phyloP scores from a whole-genome alignment of 2,797 vertebrate species.

The Mus caroli region DNA sequence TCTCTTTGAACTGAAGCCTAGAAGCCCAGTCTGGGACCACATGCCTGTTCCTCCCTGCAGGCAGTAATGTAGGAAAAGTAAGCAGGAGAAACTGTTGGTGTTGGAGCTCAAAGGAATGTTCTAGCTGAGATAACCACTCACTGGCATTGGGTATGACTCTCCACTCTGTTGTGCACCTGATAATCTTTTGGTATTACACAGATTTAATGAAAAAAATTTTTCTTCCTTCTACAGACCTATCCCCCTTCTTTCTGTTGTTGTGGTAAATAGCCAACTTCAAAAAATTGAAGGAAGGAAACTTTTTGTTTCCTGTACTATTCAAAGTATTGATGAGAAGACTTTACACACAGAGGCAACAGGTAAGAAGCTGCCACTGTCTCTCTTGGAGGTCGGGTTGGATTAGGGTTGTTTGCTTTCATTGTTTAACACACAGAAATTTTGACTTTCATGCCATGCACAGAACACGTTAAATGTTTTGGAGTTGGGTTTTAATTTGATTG shows the following conservation, averaged over 20 bases:
- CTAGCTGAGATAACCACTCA: neutral
- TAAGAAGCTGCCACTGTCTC: conserved; percentile 75
- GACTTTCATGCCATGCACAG: conserved; percentile 11
- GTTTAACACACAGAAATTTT: conserved; percentile 53
- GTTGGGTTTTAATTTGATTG: neutral
- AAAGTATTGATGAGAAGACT: conserved; percentile 88
- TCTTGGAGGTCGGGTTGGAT: too few species aligned
- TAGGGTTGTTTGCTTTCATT: neutral
- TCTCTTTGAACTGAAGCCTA: neutral
- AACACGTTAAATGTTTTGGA: neutral
- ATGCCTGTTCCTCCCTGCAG: neutral
- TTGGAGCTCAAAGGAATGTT: neutral
- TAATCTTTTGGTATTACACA: neutral
- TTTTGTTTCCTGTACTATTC: conserved; percentile 88
- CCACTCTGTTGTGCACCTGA: neutral
- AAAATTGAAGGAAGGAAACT: conserved; percentile 89
- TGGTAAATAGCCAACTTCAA: conserved; percentile 88
- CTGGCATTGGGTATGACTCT: neutral
- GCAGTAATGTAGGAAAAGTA: neutral
- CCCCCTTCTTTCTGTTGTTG: conserved; percentile 89
- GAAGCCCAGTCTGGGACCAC: neutral
- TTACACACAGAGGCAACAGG: conserved; percentile 90
- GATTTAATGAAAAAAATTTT: neutral
- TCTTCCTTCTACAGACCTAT: conserved; percentile 88
- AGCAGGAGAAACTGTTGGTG: neutral